phyloP scores from a whole-genome alignment of 2,888 invertebrate species.

The Eupithecia subumbrata region DNA sequence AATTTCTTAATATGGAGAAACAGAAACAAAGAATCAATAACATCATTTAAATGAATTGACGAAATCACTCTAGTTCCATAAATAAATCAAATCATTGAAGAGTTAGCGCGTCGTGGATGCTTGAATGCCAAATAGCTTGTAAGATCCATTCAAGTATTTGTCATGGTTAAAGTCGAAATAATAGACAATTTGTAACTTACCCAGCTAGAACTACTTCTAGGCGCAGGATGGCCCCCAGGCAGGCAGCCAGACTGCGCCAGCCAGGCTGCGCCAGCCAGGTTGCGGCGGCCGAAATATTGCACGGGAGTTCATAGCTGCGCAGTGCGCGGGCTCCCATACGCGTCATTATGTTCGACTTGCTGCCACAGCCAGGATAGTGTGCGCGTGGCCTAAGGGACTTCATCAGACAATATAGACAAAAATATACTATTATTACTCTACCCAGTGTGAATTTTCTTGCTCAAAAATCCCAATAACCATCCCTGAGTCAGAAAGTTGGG shows the following conservation, averaged over 20 bases:
- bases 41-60: constrained; percentile 27
- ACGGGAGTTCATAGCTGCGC: too few species aligned
- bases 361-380: too few species aligned
- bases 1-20: constrained; percentile 31
- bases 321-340: too few species aligned
- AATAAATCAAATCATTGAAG: constrained; percentile 21
- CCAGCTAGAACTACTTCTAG: background rate
- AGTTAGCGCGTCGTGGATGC: constrained; percentile 4
- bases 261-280: too few species aligned
- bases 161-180: constrained; percentile 9
- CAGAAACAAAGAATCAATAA: constrained; percentile 25
- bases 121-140: constrained; percentile 27
- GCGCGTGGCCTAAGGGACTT: too few species aligned
- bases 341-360: too few species aligned
- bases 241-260: too few species aligned
- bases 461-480: background rate
- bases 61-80: constrained; percentile 38
- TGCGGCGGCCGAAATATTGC: too few species aligned
- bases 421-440: too few species aligned
- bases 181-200: background rate
- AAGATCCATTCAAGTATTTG: constrained; percentile 18
- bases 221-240: too few species aligned
- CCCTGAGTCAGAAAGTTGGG: too few species aligned
- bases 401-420: too few species aligned
- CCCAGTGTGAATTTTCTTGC: background rate